Conservation (phyloP, 1,140 invertebrate genomes). For the Ceratoteleas bidentatus region DNA sequence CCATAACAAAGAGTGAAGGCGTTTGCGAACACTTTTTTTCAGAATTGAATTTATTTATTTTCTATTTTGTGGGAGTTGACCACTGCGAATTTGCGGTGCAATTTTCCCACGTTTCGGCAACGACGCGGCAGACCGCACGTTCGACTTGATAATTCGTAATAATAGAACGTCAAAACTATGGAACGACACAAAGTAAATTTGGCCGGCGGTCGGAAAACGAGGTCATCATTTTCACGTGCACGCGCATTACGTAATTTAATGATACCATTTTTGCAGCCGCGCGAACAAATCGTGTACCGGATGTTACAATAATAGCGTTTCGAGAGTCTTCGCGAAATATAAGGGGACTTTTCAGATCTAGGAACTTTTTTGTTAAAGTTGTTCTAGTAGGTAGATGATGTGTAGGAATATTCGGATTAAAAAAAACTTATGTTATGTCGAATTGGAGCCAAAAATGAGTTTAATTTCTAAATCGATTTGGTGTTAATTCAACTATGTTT, state of each 20-base stretch:
- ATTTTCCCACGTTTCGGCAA: conserved; percentile 17
- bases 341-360: too few species aligned
- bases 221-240: conserved; percentile 56
- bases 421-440: too few species aligned
- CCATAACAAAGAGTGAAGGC: too few species aligned
- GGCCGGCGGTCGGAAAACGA: conserved; percentile 54
- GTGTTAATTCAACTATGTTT: too few species aligned
- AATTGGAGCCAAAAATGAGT: too few species aligned
- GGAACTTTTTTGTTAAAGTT: too few species aligned
- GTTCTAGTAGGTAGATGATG: too few species aligned
- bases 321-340: too few species aligned
- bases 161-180: conserved; percentile 61
- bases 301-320: conserved; percentile 57
- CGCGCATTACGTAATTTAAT: conserved; percentile 52
- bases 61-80: not conserved
- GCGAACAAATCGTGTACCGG: conserved; percentile 33
- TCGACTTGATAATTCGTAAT: conserved; percentile 64
- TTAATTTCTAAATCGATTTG: too few species aligned
- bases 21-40: too few species aligned
- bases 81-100: too few species aligned
- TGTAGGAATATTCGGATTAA: too few species aligned
- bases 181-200: conserved; percentile 62
- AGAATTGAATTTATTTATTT: not conserved
- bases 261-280: conserved; percentile 47
- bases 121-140: conserved; percentile 5